Base-by-base conservation (phyloP, 2,797 vertebrate genomes). In the Phrynocephalus forsythii region DNA sequence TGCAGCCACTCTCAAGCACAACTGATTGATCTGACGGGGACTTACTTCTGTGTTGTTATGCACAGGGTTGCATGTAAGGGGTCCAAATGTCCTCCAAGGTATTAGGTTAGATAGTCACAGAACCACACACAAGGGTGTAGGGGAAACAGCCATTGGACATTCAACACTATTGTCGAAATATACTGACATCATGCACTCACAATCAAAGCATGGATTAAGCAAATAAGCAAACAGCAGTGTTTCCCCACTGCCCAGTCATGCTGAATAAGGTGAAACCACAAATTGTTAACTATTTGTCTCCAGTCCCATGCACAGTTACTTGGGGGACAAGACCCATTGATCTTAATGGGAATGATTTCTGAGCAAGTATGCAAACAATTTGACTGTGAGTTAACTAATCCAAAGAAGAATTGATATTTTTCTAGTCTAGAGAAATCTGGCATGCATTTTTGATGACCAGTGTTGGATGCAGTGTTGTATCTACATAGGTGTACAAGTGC, bases 121-220 rank as follows among this genome's bases (percentile, higher is more conserved):
- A 75, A 80, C 78, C 73, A 69, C 30, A 9, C 60, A 48, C 44
- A 9, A 84, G 33, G 48, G 48, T 30, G 68, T 76, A 38, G 8
- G 15, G 6, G 56, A 63, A 16, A n/a, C 16, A 79, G 22, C 20
- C 60, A 76, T 6, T 24, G 28, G 11, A 38, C 68, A 81, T 75
- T 79, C 73, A 83, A 84, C 71, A 50, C 24, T 26, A 7, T 5
- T 44, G 30, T 84, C 82, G 80, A 87, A 90, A 84, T 76, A 75
- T 20, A 73, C 60, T 81, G n/a, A 80, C 63, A 81, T 48, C 82
- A 90, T 87, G 77, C 82, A 50, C 28, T 22, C 33, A 11, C 5
- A 60, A 30, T 79, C 56, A 73, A 83, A 87, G 48, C 68, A 75
- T 79, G 80, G 44, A 84, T 79, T 75, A 84, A 63, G 48, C 84